These are phyloP conservation scores for Microcebus griseorufus DNA, from an alignment of 2,113 vertebrate species.

Conservation along the genomic window DNA sequence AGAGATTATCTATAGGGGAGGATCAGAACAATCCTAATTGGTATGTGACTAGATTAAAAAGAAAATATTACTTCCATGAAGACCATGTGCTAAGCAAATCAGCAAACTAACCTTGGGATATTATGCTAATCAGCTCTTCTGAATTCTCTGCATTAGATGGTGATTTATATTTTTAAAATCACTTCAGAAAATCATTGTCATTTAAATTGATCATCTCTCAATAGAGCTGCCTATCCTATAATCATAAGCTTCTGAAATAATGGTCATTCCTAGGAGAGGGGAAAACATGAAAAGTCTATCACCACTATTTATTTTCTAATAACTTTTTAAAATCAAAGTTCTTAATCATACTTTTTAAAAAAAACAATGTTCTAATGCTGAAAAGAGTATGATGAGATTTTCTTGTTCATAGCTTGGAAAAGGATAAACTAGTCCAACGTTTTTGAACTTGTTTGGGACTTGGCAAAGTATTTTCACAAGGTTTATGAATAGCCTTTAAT, in stretches of 20 bases:
- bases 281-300: not conserved
- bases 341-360: not conserved
- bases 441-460: not conserved
- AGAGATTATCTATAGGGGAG: not conserved
- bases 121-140: not conserved
- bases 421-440: not conserved
- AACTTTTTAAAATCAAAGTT: not conserved
- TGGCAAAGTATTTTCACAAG: not conserved
- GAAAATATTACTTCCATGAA: not conserved
- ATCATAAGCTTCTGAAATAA: not conserved
- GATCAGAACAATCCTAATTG: not conserved
- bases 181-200: not conserved
- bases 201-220: not conserved
- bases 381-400: not conserved
- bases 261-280: not conserved
- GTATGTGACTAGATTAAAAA: not conserved
- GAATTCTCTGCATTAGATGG: not conserved
- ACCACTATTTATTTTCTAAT: not conserved
- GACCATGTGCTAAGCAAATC: not conserved
- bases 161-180: not conserved
- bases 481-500: not conserved
- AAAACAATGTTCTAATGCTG: not conserved
- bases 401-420: not conserved
- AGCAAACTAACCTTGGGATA: not conserved
- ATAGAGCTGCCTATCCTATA: accelerated